phyloP scores from a whole-genome alignment of 2,113 vertebrate genomes.

The Probosciger aterrimus region DNA sequence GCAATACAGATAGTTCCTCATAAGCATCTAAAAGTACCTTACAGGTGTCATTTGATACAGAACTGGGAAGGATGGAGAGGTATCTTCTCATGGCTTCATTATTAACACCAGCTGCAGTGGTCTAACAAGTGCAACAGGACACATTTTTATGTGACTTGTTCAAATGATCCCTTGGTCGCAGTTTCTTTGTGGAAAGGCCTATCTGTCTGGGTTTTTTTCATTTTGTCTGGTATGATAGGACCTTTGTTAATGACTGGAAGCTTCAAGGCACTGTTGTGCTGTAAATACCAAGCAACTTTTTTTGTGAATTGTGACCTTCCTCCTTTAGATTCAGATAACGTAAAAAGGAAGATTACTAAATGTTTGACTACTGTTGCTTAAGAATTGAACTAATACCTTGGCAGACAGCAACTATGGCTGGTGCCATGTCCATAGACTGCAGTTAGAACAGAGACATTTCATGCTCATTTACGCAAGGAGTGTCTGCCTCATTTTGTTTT shows the following conservation, averaged over 20 bases:
- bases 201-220: fast-evolving
- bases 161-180: fast-evolving
- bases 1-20: background rate
- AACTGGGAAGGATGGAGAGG: background rate
- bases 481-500: background rate
- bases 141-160: background rate
- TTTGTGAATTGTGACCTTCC: background rate
- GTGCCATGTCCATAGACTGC: background rate
- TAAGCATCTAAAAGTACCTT: background rate
- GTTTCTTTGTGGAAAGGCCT: background rate
- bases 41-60: background rate
- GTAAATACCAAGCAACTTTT: background rate
- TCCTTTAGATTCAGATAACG: background rate
- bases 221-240: background rate
- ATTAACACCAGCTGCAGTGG: background rate
- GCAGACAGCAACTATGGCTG: background rate
- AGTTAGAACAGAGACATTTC: background rate
- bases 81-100: background rate
- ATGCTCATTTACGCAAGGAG: background rate
- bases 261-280: background rate
- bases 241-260: background rate
- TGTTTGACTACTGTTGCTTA: background rate
- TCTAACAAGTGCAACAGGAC: background rate
- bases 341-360: background rate
- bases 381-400: background rate